Base-by-base conservation (phyloP, 2,113 vertebrate genomes). In the Clupea harengus region DNA sequence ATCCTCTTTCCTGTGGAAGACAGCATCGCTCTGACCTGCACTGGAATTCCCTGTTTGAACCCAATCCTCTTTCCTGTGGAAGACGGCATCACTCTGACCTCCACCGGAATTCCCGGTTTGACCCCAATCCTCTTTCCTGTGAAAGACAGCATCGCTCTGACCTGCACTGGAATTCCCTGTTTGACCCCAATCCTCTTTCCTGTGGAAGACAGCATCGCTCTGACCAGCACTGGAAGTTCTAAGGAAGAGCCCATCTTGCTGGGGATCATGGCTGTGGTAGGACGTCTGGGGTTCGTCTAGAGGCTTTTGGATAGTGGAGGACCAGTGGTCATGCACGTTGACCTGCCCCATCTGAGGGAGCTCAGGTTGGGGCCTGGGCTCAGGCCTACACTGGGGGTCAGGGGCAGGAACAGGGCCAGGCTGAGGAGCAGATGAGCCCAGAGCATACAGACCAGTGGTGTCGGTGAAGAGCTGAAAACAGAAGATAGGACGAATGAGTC, bases 381-480 rank as follows among this genome's bases (percentile, higher is more conserved):
- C 2, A 8, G 57, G 64, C 25, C 2, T 4, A 20, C 6, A 6
- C 57, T 64, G 57, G 3, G 64, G 25, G 6, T 15, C 67, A 10
- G 67, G 67, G 11, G 39, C 67, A 75, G 67, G 28, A 10, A 78
- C 72, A 39, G 25, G 28, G 10, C 39, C 13, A 39, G 72, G 10
- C 72, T 32, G 28, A 3, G 11, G 72, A 17, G 72, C 10, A 32
- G 72, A 13, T 1, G 72, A 32, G 25, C 72, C 32, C 83, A 88
- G 88, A 82, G 88, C 93, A 92, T 93, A 95, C 15, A 94, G 92
- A 54, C 95, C 95, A n/a, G 96, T 93, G 15, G 91, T 95, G 64
- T 96, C 96, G 92, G 91, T 96, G 93, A 99, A 99, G 90, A 96
- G 94, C 98, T 99, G 89, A 88, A 85, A 89, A 49, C 64, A 84